Evolutionary conservation across 1,140 invertebrate genomes (phyloP), one percentile per base, ranked within the genome.

Genomic region (Steinernema feltiae): DNA sequence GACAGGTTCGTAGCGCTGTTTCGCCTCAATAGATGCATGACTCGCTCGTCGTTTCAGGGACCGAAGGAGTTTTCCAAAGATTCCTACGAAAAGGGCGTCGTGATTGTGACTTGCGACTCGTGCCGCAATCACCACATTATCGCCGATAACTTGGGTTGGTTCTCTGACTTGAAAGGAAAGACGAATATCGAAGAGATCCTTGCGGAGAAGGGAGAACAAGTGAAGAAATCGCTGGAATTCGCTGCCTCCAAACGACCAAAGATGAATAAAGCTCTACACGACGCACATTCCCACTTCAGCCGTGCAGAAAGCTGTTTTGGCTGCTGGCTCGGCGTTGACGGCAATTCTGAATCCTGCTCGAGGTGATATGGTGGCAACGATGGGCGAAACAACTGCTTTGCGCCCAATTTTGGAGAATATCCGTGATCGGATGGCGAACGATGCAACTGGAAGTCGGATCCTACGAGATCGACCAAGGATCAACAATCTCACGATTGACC

Each of bases 331-430:
- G 24, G 92, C 92, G 30, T 85, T 90, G 1, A 88, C 93, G 70
- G 90, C 92, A 2, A 86, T 95, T 27, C 81, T 91, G 1, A 90
- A 93, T 88, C 93, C 93, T 48, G 76, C 76, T 15, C 86, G 89
- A 79, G 88, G 88, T 84, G 94, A 98, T 87, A 94, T 96, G 93
- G 93, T 98, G 81, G 93, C 94, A 41, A 92, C 93, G 79, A 89
- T 97, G 73, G 94, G 94, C 1, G 95, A 97, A 89, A 92, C 93
- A 1, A 79, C 79, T 30, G 79, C 79, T n/a, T 70, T 77, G 3
- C 17, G 18, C 15, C 76, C 78, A 12, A 63, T 80, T 2, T 69
- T 80, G n/a, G 48, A 80, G 35, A 74, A 80, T 46, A 80, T 80
- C 31, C 69, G 63, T 1, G 63, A 69, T 30, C 72, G 76, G 63